phyloP scores from a whole-genome alignment of 1,140 invertebrate genomes.

The Heterodera schachtii region DNA sequence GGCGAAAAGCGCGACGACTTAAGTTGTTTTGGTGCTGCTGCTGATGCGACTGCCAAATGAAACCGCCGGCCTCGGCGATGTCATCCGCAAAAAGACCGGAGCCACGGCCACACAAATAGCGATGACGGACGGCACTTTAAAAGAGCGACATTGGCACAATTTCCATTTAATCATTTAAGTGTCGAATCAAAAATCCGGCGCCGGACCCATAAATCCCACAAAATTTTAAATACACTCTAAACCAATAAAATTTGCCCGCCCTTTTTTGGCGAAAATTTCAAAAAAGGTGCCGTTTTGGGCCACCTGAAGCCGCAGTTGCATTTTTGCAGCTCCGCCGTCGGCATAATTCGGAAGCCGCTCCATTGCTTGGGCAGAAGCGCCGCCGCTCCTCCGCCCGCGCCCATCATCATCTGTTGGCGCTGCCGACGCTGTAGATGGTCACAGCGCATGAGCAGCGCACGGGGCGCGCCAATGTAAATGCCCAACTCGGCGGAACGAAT shows the following conservation, averaged over 20 bases:
- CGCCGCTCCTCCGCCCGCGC: not conserved
- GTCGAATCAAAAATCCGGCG: too few relatives aligned
- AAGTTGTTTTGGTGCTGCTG: not conserved
- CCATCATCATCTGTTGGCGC: conserved; percentile 28
- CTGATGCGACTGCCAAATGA: not conserved
- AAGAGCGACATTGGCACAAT: not conserved
- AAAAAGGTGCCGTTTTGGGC: not conserved
- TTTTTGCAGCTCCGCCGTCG: conserved; percentile 18
- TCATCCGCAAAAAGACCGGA: conserved; percentile 53
- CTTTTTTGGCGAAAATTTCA: too few relatives aligned
- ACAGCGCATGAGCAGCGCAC: conserved; percentile 18
- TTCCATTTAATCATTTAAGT: too few relatives aligned
- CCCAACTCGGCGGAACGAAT: conserved; percentile 50
- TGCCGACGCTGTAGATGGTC: conserved; percentile 43
- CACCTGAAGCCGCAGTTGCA: conserved; percentile 43
- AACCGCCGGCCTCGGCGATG: conserved; percentile 45
- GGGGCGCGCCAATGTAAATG: conserved; percentile 41
- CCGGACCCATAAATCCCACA: too few relatives aligned
- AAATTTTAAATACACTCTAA: too few relatives aligned
- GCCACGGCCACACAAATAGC: conserved; percentile 40
- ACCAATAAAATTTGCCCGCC: too few relatives aligned
- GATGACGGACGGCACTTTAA: conserved; percentile 55
- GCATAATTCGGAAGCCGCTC: conserved; percentile 34
- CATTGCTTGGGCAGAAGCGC: conserved; percentile 33
- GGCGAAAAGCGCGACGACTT: conserved; percentile 6